A percentile compares a stretch with the other conserved stretches of the same genome.
Conservation (phyloP, 2,797 vertebrate species). For the Meda fulgida region DNA sequence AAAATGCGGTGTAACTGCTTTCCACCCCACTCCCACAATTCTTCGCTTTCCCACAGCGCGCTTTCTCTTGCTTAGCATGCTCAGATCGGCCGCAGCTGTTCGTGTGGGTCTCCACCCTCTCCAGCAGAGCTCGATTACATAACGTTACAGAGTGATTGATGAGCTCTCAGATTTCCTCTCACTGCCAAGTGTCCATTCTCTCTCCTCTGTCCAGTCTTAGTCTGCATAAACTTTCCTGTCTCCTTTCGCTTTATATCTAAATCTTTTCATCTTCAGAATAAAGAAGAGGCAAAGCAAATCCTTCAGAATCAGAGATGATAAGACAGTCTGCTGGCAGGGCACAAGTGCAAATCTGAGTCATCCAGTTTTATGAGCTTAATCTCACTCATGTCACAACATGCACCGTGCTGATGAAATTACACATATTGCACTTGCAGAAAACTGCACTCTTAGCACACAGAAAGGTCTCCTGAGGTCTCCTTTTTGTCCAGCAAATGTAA, state of each 20-base stretch:
- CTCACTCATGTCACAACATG: conserved; percentile 37
- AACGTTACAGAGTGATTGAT: conserved; percentile 67
- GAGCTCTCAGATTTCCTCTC: conserved; percentile 49
- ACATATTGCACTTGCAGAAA: conserved; percentile 25
- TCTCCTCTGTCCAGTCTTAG: conserved; percentile 3
- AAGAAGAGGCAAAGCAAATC: neutral
- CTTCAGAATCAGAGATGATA: conserved; percentile 3
- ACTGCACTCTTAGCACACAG: conserved; percentile 23
- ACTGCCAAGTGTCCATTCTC: conserved; percentile 46
- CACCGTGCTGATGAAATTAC: conserved; percentile 18
- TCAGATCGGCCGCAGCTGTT: conserved; percentile 63
- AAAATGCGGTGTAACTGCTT: conserved; percentile 31
- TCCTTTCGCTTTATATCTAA: neutral
- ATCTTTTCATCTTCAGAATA: neutral
- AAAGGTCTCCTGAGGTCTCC: conserved; percentile 7
- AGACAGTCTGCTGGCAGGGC: conserved; percentile 19
- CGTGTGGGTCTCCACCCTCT: conserved; percentile 43
- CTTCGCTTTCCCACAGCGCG: conserved; percentile 10
- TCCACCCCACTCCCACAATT: conserved; percentile 36
- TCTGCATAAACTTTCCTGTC: neutral
- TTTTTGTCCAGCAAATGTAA: conserved; percentile 14
- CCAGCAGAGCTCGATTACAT: conserved; percentile 64
- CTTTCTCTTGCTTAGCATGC: conserved; percentile 56
- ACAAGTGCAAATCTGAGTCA: conserved; percentile 29
- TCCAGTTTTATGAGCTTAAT: conserved; percentile 34